Conservation (phyloP, 2,797 vertebrate genomes). For the Acrocephalus scirpaceus region DNA sequence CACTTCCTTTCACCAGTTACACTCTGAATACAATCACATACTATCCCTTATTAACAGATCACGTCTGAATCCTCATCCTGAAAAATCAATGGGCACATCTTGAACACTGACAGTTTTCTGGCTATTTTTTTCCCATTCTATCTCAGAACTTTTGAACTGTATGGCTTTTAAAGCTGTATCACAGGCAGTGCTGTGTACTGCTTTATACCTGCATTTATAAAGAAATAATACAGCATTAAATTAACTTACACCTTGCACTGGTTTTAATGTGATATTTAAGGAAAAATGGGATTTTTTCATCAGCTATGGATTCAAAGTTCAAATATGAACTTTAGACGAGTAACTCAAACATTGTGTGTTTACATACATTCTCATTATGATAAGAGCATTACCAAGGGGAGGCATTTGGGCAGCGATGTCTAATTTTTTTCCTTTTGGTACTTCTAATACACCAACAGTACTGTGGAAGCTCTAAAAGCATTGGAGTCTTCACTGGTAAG, state of each 20-base stretch:
- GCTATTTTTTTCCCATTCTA: neutral
- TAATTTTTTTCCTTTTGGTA: neutral
- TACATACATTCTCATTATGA: neutral
- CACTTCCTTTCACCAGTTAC: neutral
- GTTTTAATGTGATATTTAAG: neutral
- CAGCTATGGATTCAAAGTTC: neutral
- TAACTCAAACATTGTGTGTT: neutral
- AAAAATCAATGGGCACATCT: neutral
- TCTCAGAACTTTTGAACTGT: neutral
- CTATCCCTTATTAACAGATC: neutral
- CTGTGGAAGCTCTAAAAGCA: neutral
- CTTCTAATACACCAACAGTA: neutral
- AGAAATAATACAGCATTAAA: neutral
- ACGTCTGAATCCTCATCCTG: neutral
- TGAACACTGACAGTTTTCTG: neutral
- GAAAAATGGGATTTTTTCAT: neutral
- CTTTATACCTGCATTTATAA: neutral
- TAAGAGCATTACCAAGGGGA: neutral
- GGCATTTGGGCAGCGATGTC: neutral
- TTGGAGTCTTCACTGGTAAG: neutral
- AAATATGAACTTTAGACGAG: neutral
- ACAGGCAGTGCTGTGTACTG: neutral
- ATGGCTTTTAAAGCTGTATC: neutral
- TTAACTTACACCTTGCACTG: neutral
- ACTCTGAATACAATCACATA: neutral